Conservation (phyloP, 2,797 vertebrate genomes). For the Clarias platycephalus region DNA sequence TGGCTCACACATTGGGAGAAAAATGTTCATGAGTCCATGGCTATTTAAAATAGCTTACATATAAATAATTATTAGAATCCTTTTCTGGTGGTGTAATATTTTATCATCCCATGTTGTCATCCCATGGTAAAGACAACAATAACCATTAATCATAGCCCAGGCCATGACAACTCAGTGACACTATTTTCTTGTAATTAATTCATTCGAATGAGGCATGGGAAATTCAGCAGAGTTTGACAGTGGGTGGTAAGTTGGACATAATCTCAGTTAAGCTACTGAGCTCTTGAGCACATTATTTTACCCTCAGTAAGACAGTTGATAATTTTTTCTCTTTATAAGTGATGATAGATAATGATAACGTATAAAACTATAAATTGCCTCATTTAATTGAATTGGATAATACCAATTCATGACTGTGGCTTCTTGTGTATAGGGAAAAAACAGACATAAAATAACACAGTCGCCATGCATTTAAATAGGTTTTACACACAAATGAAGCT, state of each 20-base stretch:
- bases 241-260: slow-evolving; percentile 6
- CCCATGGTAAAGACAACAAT: neutral
- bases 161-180: slow-evolving; percentile 10
- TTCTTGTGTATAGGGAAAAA: neutral
- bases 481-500: slow-evolving; percentile 34
- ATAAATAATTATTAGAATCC: neutral
- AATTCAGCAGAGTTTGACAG: slow-evolving; percentile 14
- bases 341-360: neutral
- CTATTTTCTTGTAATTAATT: slow-evolving; percentile 15
- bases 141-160: slow-evolving; percentile 9
- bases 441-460: neutral
- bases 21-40: neutral
- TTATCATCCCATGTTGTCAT: neutral
- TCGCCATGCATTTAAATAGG: slow-evolving; percentile 47
- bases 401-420: neutral
- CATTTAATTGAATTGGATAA: neutral
- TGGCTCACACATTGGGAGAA: slow-evolving; percentile 11
- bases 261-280: neutral
- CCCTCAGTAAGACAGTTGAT: neutral
- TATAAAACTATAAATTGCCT: slow-evolving; percentile 1
- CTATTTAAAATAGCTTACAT: neutral
- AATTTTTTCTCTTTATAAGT: neutral
- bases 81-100: slow-evolving; percentile 7
- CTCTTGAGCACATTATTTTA: neutral
- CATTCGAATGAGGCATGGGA: slow-evolving; percentile 22